These are phyloP conservation scores for Orchesellides sinensis DNA, from an alignment of 2,888 invertebrate genomes.

Conservation along the genomic window DNA sequence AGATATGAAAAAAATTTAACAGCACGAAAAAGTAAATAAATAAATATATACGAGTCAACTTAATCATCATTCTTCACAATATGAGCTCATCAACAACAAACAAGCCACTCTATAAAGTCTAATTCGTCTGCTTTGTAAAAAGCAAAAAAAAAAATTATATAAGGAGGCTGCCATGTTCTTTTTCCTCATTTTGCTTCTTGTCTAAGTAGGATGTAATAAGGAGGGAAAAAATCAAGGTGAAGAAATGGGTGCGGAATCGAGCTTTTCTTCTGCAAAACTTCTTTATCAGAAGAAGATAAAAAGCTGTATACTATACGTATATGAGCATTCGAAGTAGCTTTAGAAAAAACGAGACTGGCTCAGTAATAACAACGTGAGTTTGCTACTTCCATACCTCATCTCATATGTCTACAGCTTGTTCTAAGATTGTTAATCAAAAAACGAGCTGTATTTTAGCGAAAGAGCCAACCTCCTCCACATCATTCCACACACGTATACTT, in stretches of 20 bases:
- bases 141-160: neutral
- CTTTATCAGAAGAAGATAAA: slow-evolving; percentile 32
- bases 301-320: neutral
- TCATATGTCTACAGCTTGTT: slow-evolving; percentile 1
- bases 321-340: no score
- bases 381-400: neutral
- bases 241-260: slow-evolving; percentile 65
- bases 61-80: slow-evolving; percentile 32
- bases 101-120: neutral
- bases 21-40: slow-evolving; percentile 39
- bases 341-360: no score
- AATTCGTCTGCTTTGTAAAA: neutral
- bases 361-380: slow-evolving; percentile 8
- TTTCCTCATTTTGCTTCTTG: slow-evolving; percentile 19
- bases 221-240: slow-evolving; percentile 42
- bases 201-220: slow-evolving; percentile 34
- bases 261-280: slow-evolving; percentile 61
- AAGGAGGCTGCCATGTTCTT: slow-evolving; percentile 29
- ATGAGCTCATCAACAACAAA: slow-evolving; percentile 61
- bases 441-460: neutral
- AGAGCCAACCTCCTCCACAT: slow-evolving; percentile 4
- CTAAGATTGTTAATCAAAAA: neutral
- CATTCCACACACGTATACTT: neutral
- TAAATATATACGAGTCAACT: slow-evolving; percentile 20
- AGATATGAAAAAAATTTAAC: slow-evolving; percentile 2